These are phyloP conservation scores for Promerops cafer DNA, from an alignment of 2,113 vertebrate genomes.

Conservation along the genomic window DNA sequence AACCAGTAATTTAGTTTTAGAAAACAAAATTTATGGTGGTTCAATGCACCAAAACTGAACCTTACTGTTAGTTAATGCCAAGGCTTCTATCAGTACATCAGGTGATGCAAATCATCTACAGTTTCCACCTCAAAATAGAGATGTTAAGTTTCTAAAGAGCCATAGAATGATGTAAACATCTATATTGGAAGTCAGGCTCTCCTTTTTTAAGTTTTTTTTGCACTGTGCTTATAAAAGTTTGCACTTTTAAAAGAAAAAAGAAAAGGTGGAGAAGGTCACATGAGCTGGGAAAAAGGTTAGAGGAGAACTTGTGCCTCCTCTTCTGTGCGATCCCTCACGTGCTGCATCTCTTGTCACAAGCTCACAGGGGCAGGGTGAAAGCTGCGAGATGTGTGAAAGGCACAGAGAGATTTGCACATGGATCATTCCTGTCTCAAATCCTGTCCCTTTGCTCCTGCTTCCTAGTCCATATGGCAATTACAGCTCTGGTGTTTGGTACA, in stretches of 20 bases:
- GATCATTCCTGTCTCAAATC: not conserved
- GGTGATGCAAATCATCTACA: not conserved
- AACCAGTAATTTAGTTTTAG: not conserved
- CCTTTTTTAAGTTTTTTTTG: not conserved
- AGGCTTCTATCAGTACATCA: not conserved
- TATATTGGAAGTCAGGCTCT: not conserved
- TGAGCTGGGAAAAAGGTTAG: not conserved
- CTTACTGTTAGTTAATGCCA: not conserved
- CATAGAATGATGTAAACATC: not conserved
- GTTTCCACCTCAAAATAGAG: not conserved
- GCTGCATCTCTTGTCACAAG: not conserved
- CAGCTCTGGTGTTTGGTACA: no score
- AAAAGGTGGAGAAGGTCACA: not conserved
- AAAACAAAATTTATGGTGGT: not conserved
- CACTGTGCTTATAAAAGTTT: rapidly evolving
- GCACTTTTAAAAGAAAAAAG: not conserved
- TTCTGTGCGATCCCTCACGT: rapidly evolving
- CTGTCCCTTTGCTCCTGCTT: not conserved
- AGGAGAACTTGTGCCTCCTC: not conserved
- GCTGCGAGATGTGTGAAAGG: not conserved
- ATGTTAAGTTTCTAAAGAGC: not conserved
- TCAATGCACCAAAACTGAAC: not conserved
- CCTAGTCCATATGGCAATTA: not conserved
- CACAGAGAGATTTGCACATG: not conserved
- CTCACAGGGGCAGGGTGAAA: not conserved